phyloP scores from a whole-genome alignment of 2,888 invertebrate genomes.

The Metacarcinus magister region DNA sequence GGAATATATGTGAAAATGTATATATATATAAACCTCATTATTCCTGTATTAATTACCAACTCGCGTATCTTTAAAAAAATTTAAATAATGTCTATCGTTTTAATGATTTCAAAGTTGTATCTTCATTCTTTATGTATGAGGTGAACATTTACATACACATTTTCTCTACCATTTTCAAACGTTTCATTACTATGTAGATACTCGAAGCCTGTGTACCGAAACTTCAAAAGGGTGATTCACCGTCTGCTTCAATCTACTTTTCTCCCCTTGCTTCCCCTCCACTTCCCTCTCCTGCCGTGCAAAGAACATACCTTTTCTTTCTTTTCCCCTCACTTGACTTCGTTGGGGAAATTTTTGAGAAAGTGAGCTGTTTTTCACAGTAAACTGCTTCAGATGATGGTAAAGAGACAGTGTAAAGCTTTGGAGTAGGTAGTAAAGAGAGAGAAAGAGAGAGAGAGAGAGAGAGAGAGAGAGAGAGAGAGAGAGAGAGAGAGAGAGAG shows the following conservation, averaged over 20 bases:
- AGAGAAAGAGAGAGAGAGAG: too few relatives aligned
- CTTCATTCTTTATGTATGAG: too few relatives aligned
- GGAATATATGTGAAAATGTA: too few relatives aligned
- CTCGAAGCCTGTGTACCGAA: background rate
- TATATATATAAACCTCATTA: too few relatives aligned
- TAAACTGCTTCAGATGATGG: background rate
- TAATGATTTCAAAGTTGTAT: too few relatives aligned
- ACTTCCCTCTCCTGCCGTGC: background rate
- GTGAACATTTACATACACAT: background rate
- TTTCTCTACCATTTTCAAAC: too few relatives aligned
- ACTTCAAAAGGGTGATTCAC: background rate
- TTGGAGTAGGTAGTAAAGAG: too few relatives aligned
- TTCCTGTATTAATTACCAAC: too few relatives aligned
- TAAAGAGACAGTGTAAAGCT: background rate
- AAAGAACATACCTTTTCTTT: background rate
- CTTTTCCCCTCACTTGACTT: background rate
- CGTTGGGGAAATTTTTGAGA: background rate
- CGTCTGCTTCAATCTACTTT: background rate
- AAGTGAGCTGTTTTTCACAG: background rate
- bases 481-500: too few relatives aligned
- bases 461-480: too few relatives aligned
- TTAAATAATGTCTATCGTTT: too few relatives aligned
- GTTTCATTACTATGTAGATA: background rate
- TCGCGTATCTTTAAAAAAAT: too few relatives aligned
- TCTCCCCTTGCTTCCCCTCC: background rate